A percentile compares a stretch with the other conserved stretches of the same genome.
Conservation (phyloP, 2,113 vertebrate genomes). For the Microcebus ravelobensis region DNA sequence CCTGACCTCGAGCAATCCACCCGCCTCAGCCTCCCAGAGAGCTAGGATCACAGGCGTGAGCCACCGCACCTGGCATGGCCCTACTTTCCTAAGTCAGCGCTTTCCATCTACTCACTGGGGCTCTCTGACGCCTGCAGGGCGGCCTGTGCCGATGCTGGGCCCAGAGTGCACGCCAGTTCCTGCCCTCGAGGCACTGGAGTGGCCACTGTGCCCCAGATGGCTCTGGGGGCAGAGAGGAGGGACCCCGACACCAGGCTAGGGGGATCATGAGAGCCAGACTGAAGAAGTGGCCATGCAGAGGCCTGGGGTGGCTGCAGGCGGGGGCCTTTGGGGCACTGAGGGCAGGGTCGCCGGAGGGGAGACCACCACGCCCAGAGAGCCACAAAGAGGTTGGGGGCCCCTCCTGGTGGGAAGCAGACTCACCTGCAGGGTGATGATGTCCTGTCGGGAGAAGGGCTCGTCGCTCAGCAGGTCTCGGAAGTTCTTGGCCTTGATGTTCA, state of each 20-base stretch:
- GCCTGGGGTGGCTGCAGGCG: background rate
- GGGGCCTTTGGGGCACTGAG: too few species aligned
- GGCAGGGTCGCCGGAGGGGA: background rate
- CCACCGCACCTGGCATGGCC: too few species aligned
- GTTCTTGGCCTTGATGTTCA: constrained; percentile 97
- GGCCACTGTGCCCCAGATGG: background rate
- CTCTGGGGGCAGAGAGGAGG: background rate
- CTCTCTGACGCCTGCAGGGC: background rate
- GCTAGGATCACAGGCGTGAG: too few species aligned
- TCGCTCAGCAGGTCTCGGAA: constrained; percentile 95
- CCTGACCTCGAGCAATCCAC: too few species aligned
- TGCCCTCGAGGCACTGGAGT: background rate
- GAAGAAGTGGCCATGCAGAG: rapidly evolving
- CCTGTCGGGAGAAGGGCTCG: constrained; percentile 93
- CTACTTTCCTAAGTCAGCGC: background rate
- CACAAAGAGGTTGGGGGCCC: background rate
- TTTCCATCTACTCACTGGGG: background rate
- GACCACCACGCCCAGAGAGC: background rate
- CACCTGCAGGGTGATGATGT: constrained; percentile 96
- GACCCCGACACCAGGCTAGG: background rate
- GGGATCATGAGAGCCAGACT: background rate
- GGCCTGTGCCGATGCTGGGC: rapidly evolving
- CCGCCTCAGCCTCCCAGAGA: too few species aligned
- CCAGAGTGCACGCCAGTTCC: background rate
- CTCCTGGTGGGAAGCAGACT: background rate